Evolutionary conservation across 1,140 invertebrate species (phyloP).

Genomic region (Probaryconus sp.): DNA sequence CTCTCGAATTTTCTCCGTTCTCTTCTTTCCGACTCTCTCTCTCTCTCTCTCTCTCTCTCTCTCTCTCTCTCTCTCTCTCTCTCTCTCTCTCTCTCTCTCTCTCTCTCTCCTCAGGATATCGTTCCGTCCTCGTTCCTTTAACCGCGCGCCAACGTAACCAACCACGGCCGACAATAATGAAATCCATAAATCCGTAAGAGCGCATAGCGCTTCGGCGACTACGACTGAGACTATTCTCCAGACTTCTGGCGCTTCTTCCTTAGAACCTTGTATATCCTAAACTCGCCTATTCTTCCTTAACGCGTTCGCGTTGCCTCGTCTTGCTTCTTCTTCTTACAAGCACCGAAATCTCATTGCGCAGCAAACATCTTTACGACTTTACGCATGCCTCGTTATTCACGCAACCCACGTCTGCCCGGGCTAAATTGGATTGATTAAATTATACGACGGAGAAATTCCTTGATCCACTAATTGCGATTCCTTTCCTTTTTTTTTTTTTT

Average conservation of each 20-base stretch:
- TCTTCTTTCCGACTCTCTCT: no score
- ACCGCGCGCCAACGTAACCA: constrained; percentile 18
- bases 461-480: no score
- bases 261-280: constrained; percentile 40
- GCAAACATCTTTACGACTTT: constrained; percentile 64
- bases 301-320: no score
- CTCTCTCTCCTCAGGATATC: no score
- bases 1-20: constrained; percentile 21
- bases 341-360: constrained; percentile 59
- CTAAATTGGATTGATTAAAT: no score
- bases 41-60: constrained; percentile 25
- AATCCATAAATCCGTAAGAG: constrained; percentile 73
- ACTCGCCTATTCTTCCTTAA: not conserved
- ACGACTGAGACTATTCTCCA: constrained; percentile 32
- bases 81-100: constrained; percentile 8
- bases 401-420: constrained; percentile 20
- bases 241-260: constrained; percentile 26
- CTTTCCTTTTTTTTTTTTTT: no score
- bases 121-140: no score
- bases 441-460: no score
- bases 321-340: not conserved
- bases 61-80: constrained; percentile 12
- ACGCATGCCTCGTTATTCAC: constrained; percentile 30
- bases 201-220: constrained; percentile 39
- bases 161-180: constrained; percentile 72